Percentiles rank a stretch among this genome's conserved stretches.
phyloP scores from a whole-genome alignment of 2,888 invertebrate genomes.

The Drosophila parthenogenetica region DNA sequence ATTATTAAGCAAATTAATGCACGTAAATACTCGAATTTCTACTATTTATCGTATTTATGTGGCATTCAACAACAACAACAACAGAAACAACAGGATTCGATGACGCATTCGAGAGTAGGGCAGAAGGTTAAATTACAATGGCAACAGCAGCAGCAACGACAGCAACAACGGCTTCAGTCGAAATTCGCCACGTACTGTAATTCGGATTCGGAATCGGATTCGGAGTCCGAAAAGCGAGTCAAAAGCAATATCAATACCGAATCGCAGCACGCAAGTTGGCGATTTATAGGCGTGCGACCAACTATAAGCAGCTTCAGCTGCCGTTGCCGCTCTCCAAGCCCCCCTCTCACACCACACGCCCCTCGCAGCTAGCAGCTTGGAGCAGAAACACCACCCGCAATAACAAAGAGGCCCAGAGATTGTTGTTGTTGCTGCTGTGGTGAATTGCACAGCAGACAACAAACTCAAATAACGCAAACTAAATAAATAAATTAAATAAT shows the following conservation, averaged over 20 bases:
- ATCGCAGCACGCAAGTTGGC: constrained; percentile 63
- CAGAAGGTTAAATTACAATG: constrained; percentile 80
- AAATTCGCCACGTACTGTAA: constrained; percentile 76
- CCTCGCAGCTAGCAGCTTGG: constrained; percentile 1
- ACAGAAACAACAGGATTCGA: constrained; percentile 56
- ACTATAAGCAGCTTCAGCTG: constrained; percentile 38
- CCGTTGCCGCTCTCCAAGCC: background rate
- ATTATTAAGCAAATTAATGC: constrained; percentile 66
- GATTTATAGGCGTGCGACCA: constrained; percentile 67
- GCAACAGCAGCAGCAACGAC: constrained; percentile 25
- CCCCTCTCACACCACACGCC: background rate
- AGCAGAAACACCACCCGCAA: constrained; percentile 37
- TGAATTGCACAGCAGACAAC: constrained; percentile 47
- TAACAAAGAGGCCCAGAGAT: constrained; percentile 45
- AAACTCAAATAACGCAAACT: constrained; percentile 15
- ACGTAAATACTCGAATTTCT: constrained; percentile 39
- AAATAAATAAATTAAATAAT: constrained; percentile 14
- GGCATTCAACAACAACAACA: constrained; percentile 31
- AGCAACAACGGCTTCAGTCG: constrained; percentile 48
- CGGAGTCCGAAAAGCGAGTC: constrained; percentile 61
- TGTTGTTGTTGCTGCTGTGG: constrained; percentile 42
- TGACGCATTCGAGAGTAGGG: constrained; percentile 84
- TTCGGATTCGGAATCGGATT: constrained; percentile 54
- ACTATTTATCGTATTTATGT: constrained; percentile 29
- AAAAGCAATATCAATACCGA: constrained; percentile 57